phyloP scores from a whole-genome alignment of 2,797 vertebrate species.

The Ispidina lecontei region DNA sequence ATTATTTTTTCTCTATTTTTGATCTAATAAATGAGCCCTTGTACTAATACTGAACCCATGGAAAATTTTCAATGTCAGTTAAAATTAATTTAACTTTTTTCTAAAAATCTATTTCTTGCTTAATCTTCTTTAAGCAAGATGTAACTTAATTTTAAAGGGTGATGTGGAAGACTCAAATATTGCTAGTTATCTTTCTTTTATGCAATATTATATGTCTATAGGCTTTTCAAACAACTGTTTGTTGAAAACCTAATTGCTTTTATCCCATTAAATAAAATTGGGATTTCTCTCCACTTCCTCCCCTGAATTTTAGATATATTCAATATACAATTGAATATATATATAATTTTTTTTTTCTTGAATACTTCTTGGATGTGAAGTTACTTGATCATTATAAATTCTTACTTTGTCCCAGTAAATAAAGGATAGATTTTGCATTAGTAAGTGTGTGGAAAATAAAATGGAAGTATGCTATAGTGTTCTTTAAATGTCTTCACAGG shows the following conservation, averaged over 20 bases:
- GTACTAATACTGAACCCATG: not conserved
- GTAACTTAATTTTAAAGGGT: not conserved
- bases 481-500: slow-evolving; percentile 42
- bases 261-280: not conserved
- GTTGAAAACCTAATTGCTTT: not conserved
- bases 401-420: not conserved
- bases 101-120: not conserved
- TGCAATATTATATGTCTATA: not conserved
- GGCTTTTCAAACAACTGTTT: not conserved
- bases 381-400: not conserved
- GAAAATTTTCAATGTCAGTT: not conserved
- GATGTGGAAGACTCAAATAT: not conserved
- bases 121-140: not conserved
- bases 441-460: not conserved
- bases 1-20: not conserved
- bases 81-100: not conserved
- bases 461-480: not conserved
- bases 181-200: not conserved
- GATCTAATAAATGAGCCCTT: not conserved
- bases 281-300: not conserved
- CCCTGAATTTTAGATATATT: not conserved
- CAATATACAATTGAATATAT: not conserved
- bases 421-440: not conserved
- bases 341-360: no score
- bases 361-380: not conserved